Conservation (phyloP, 2,113 vertebrate species). For the Pollimyrus isidori region DNA sequence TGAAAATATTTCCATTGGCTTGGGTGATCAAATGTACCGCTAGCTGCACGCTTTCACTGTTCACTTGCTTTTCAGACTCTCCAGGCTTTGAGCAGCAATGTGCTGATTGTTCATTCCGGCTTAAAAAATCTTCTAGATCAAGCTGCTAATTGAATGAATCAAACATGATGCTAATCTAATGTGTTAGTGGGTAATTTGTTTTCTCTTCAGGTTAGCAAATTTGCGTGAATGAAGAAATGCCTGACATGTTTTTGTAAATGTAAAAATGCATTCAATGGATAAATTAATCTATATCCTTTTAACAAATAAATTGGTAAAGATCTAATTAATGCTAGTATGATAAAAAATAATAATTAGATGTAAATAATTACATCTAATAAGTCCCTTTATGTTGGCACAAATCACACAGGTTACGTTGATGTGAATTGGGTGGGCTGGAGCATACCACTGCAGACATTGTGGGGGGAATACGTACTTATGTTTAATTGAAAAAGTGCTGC, state of each 20-base stretch:
- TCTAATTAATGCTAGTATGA: not conserved
- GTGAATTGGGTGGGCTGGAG: not conserved
- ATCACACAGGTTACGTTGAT: constrained; percentile 56
- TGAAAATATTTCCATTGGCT: not conserved
- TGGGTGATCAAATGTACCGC: not conserved
- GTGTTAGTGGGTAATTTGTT: not conserved
- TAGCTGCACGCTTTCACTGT: not conserved
- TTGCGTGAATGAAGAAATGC: not conserved
- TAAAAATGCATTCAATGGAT: not conserved
- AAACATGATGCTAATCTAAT: not conserved
- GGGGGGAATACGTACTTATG: not conserved
- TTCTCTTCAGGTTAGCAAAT: not conserved
- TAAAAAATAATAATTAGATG: not conserved
- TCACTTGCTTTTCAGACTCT: not conserved
- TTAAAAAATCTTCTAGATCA: not conserved
- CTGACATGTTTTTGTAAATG: not conserved
- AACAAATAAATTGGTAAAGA: not conserved
- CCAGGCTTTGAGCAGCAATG: not conserved
- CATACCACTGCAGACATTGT: not conserved
- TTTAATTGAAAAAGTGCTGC: not conserved
- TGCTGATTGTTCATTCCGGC: not conserved
- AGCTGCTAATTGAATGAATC: not conserved
- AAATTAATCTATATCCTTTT: not conserved
- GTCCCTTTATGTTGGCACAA: constrained; percentile 64
- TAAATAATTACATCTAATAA: not conserved